A percentile compares a stretch with the other conserved stretches of the same genome.
These are phyloP conservation scores for Myrmophylax atrothorax DNA, from an alignment of 2,113 vertebrate genomes.

Conservation along the genomic window DNA sequence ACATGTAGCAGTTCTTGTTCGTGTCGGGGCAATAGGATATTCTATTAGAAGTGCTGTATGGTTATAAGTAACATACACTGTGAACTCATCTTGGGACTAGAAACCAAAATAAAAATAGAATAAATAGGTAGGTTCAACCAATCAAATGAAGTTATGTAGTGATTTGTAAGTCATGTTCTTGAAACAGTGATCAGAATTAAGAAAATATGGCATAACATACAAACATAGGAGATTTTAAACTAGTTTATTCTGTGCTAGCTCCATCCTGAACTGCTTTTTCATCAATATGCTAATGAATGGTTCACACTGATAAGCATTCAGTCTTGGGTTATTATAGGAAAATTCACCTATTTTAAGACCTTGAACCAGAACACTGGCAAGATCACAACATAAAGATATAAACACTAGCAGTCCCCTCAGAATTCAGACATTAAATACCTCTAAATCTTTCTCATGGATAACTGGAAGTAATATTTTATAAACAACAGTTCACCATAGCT, in stretches of 20 bases:
- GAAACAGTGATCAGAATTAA: neutral
- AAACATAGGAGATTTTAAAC: neutral
- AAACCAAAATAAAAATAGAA: neutral
- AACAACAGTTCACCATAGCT: neutral
- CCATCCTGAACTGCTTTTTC: neutral
- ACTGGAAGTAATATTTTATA: neutral
- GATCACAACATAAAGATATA: neutral
- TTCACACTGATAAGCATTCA: neutral
- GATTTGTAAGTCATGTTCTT: neutral
- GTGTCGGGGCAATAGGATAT: neutral
- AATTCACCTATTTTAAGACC: neutral
- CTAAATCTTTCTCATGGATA: neutral
- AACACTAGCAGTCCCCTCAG: neutral
- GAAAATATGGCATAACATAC: neutral
- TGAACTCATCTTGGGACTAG: neutral
- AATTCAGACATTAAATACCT: neutral
- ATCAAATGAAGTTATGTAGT: neutral
- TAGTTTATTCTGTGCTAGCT: neutral
- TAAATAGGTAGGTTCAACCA: neutral
- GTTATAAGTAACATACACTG: neutral
- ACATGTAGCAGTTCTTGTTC: neutral
- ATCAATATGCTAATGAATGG: neutral
- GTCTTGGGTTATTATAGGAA: neutral
- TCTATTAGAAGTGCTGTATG: neutral
- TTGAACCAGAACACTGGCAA: neutral